Conservation (phyloP, 2,797 vertebrate species). For the Bovichtus variegatus region DNA sequence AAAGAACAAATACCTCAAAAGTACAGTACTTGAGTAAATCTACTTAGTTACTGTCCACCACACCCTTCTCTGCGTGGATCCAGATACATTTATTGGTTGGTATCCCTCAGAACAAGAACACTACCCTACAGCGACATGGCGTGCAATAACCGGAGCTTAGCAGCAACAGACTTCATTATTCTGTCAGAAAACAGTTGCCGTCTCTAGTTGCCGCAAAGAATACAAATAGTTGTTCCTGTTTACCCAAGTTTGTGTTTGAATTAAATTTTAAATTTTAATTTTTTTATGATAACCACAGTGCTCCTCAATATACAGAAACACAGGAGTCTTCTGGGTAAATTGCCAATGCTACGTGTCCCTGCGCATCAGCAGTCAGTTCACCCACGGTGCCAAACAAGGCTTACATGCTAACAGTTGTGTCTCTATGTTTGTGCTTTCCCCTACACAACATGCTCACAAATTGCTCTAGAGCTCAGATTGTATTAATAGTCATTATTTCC, state of each 20-base stretch:
- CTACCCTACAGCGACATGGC: too few species aligned
- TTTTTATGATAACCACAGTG: background rate
- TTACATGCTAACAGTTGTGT: background rate
- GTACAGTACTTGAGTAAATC: too few species aligned
- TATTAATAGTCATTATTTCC: background rate
- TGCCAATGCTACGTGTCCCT: background rate
- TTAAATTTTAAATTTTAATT: too few species aligned
- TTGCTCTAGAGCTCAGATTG: background rate
- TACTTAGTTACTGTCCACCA: too few species aligned
- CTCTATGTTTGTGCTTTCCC: background rate
- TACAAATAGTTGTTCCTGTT: background rate
- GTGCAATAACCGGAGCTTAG: background rate
- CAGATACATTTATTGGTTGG: background rate
- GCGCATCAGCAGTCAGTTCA: background rate
- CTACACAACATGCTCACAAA: background rate
- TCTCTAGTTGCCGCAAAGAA: background rate
- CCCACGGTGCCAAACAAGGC: background rate
- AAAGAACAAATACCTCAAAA: too few species aligned
- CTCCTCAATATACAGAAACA: conserved; percentile 1
- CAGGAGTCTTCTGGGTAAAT: background rate
- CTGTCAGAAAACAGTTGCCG: background rate
- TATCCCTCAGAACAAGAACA: background rate
- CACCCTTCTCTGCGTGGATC: background rate
- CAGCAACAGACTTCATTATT: background rate
- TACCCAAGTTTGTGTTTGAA: background rate